Percentiles rank a stretch among this genome's conserved stretches.
Conservation (phyloP, 2,113 vertebrate genomes). For the Chamaea fasciata region DNA sequence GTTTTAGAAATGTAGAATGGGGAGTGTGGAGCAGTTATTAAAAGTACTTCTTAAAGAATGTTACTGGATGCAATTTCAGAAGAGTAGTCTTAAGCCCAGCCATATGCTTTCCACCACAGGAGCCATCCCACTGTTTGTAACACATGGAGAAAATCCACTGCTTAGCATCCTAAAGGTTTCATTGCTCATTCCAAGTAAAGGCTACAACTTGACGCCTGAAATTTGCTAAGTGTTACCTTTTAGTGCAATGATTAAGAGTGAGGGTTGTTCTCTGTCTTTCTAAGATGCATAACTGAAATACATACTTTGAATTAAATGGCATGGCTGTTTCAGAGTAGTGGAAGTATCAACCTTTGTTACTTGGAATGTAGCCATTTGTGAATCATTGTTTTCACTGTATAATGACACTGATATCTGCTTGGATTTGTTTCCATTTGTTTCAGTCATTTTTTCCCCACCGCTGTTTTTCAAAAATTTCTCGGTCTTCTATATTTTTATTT, state of each 20-base stretch:
- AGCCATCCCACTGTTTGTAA: not conserved
- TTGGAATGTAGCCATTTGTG: not conserved
- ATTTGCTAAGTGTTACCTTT: not conserved
- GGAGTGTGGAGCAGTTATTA: not conserved
- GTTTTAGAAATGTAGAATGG: not conserved
- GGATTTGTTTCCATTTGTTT: not conserved
- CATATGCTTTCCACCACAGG: conserved; percentile 39
- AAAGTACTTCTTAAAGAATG: not conserved
- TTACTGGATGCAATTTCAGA: conserved; percentile 2
- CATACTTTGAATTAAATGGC: not conserved
- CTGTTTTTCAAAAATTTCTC: not conserved
- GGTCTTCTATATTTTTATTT: not conserved
- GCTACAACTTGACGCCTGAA: not conserved
- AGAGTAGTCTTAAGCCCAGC: conserved; percentile 9
- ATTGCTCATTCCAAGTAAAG: conserved; percentile 9
- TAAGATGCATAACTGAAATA: not conserved
- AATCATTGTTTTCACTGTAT: not conserved
- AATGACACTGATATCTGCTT: not conserved
- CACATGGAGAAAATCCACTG: conserved; percentile 31
- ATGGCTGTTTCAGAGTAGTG: not conserved
- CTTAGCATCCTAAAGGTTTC: conserved; percentile 22
- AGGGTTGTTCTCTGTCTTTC: accelerated
- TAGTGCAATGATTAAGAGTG: not conserved
- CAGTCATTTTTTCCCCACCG: not conserved
- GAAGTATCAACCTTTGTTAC: not conserved